Percentiles rank a stretch among this genome's conserved stretches.
These are phyloP conservation scores for Ectobius pallidus DNA, from an alignment of 2,888 invertebrate genomes.

Conservation along the genomic window DNA sequence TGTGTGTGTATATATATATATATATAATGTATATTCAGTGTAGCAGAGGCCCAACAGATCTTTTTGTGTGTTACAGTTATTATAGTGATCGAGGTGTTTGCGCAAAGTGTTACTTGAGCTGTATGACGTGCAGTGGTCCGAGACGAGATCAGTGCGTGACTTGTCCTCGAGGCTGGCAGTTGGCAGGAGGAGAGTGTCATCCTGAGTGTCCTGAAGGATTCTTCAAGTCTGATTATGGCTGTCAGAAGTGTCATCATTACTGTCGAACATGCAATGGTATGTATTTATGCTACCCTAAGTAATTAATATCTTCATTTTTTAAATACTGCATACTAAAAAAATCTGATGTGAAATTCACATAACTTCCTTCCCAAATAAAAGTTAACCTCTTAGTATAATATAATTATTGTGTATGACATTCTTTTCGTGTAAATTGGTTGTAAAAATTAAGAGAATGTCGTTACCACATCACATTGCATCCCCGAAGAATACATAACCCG, in stretches of 20 bases:
- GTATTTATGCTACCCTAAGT: too few relatives aligned
- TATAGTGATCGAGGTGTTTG: conserved; percentile 86
- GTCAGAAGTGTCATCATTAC: conserved; percentile 87
- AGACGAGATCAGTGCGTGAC: conserved; percentile 83
- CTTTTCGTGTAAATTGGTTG: too few relatives aligned
- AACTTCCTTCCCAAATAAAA: too few relatives aligned
- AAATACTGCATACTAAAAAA: not conserved
- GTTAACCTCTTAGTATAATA: too few relatives aligned
- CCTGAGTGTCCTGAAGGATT: conserved; percentile 87
- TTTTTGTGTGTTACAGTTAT: conserved; percentile 66
- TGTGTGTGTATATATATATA: too few relatives aligned
- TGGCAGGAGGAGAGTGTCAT: conserved; percentile 84
- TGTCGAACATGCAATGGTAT: conserved; percentile 85
- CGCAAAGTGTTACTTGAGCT: conserved; percentile 82
- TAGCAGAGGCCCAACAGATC: too few relatives aligned
- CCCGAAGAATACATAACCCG: too few relatives aligned
- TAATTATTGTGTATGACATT: too few relatives aligned
- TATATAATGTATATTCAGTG: too few relatives aligned
- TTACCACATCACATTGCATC: too few relatives aligned
- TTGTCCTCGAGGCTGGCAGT: conserved; percentile 79
- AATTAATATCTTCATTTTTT: not conserved
- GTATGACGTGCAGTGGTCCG: conserved; percentile 85
- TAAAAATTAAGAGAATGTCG: too few relatives aligned
- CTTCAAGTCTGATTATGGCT: conserved; percentile 81
- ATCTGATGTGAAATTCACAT: not conserved